Evolutionary conservation across 1,140 invertebrate species (phyloP), one percentile per base, ranked within the genome.

Genomic region (Solenopsis fugax): DNA sequence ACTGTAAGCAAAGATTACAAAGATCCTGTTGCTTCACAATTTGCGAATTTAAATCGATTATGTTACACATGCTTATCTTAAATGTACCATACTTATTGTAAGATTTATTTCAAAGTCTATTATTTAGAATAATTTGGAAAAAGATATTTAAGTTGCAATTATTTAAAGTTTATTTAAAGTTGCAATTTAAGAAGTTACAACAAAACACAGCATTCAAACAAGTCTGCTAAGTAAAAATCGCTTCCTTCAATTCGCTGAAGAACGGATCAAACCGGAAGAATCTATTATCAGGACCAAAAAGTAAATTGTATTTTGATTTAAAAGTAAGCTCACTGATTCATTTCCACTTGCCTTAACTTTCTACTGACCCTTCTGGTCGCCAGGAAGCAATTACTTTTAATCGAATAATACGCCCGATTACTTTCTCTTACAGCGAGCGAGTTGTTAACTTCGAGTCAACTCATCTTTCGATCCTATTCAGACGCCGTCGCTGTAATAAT

Each of bases 401-500:
- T 81, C 50, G 77, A 81, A 81, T 81, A 81, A 81, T 81, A 69
- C 29, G 18, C 13, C 64, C 34, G 77, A 81, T 81, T 71, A 58
- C 78, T 81, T 58, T 81, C 52, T 56, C 78, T 34, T 34, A 18
- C 50, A n/a, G 21, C n/a, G 37, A 71, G 12, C 34, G 21, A 71
- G 65, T 81, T 45, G 65, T 56, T 81, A 56, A 71, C 65, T 81
- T 81, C 16, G 6, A 45, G 13, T 37, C 9, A 21, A 56, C 37
- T 58, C 64, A 50, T 71, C 52, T 71, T 52, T 45, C 50, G 45
- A 81, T 69, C 10, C 37, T 69, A 41, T 48, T 71, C 50, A 71
- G 10, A 21, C 13, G 24, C 37, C 4, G 13, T 56, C 50, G 65
- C 37, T 34, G 50, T 56, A 81, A 81, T 34, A 54, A 81, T 81